These are phyloP conservation scores for Zonitis immaculata DNA, from an alignment of 2,888 invertebrate genomes.

Conservation along the genomic window DNA sequence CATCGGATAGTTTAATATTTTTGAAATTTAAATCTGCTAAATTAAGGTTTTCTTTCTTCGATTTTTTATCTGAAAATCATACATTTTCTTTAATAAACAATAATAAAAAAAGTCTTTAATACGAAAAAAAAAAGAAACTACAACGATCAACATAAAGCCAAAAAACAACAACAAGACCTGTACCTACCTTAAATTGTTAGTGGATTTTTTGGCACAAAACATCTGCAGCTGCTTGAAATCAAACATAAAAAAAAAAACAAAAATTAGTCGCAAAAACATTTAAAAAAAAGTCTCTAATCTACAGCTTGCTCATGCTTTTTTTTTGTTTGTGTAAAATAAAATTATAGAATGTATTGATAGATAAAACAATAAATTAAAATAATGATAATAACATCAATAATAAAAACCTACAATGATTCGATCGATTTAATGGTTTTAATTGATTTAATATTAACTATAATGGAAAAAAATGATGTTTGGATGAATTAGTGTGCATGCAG, in stretches of 20 bases:
- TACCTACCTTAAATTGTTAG: conserved; percentile 44
- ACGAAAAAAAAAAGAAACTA: not conserved
- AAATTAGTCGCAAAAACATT: conserved; percentile 52
- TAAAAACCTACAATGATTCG: too few relatives aligned
- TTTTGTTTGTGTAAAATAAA: not conserved
- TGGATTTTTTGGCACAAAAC: conserved; percentile 46
- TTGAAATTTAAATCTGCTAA: conserved; percentile 59
- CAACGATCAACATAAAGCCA: conserved; percentile 7
- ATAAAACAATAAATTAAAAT: too few relatives aligned
- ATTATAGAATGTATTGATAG: too few relatives aligned
- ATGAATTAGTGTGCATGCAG: conserved; percentile 42
- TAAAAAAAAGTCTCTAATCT: conserved; percentile 7
- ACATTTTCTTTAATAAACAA: too few relatives aligned
- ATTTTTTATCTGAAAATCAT: conserved; percentile 39
- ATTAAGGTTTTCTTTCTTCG: conserved; percentile 46
- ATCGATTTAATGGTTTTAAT: too few relatives aligned
- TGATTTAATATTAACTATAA: too few relatives aligned
- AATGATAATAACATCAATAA: too few relatives aligned
- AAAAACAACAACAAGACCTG: conserved; percentile 21
- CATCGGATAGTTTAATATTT: conserved; percentile 63
- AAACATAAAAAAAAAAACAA: conserved; percentile 30
- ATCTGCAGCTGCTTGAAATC: conserved; percentile 44
- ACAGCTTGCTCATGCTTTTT: conserved; percentile 12
- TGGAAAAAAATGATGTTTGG: conserved; percentile 16
- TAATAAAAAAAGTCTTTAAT: too few relatives aligned